Evolutionary conservation across 2,888 invertebrate genomes (phyloP), one percentile per base, ranked within the genome.

Genomic region (Chymomyza caudatula): DNA sequence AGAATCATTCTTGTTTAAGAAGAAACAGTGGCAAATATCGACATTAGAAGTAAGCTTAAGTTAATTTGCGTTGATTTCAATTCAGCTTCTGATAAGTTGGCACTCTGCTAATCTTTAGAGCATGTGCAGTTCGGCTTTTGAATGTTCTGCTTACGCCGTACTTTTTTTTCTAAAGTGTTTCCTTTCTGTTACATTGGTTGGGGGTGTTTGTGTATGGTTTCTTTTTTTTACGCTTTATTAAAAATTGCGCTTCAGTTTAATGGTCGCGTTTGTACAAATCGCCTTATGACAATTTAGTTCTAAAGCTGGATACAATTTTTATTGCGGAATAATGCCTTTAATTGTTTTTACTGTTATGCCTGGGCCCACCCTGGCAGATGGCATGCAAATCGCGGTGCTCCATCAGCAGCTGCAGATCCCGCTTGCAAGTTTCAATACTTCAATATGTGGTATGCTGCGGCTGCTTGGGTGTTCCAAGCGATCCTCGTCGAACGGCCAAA

Each of bases 231-330:
- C 79, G 86, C 77, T 83, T 86, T 83, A 86, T 83, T 83, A 83
- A 83, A 86, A 86, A 77, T 77, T 11, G 81, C 82, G 81, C 77
- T 81, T 74, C 73, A 74, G 77, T 83, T 85, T 82, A 86, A 87
- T 87, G 78, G 83, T 67, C 74, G 86, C 79, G 78, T 80, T 87
- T 82, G 77, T 82, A 82, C 85, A 87, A 87, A 86, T 87, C 88
- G 84, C 80, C 86, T 86, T 86, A 86, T 85, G 78, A 79, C 78
- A 75, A 80, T 80, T 85, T 76, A 73, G 77, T 17, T 15, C 74
- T 73, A 73, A 69, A 71, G 77, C 71, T 29, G 69, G 70, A 71
- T 77, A 72, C 77, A 78, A 71, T 77, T 87, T 86, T 86, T 85
- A 87, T 85, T 76, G 76, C 76, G 72, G 76, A 75, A 83, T 87